Base-by-base conservation (phyloP, 2,888 invertebrate genomes). In the Augochlorella aurata region DNA sequence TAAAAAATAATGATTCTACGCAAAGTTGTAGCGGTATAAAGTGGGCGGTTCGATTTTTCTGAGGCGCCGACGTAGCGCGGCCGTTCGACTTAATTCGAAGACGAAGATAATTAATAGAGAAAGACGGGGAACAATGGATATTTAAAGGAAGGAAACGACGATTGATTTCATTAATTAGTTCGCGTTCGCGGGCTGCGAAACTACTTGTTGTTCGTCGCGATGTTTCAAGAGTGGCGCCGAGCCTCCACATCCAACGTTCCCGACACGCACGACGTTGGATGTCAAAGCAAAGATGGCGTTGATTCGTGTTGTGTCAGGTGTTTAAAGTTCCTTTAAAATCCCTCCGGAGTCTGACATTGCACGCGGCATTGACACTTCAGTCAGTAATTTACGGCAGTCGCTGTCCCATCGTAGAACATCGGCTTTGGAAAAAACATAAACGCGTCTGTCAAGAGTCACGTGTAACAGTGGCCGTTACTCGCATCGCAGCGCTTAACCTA, bases 231-330 rank as follows among this genome's bases (percentile, higher is more conserved):
- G 58, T 74, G 58, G 82, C 77, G 77, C 82, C n/a, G 29, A 61
- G 38, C 16, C 50, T 50, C 29, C 18, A 16, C 54, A 49, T 65
- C 8, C 63, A 38, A 24, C 49, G n/a, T 72, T 1, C 38, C n/a
- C 29, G 44, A 73, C 72, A 63, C 24, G 74, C 14, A 29, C 70
- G 69, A 84, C 83, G 75, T 84, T 69, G 63, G 52, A 83, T 86
- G 87, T 87, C 86, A 88, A 85, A 85, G 82, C 79, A 82, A 91
- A 90, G 88, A 91, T 90, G 90, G 90, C 91, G 90, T 89, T 88
- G 86, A 85, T 88, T 86, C 85, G 84, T 88, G 86, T 91, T 90
- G 88, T 90, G 87, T 89, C 88, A 90, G 88, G 84, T 86, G 85
- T 86, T 89, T 86, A 82, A 89, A 89, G 82, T 87, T 84, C 74